Evolutionary conservation across 1,140 invertebrate genomes (phyloP).

Genomic region (Drosophila pseudoobscura): DNA sequence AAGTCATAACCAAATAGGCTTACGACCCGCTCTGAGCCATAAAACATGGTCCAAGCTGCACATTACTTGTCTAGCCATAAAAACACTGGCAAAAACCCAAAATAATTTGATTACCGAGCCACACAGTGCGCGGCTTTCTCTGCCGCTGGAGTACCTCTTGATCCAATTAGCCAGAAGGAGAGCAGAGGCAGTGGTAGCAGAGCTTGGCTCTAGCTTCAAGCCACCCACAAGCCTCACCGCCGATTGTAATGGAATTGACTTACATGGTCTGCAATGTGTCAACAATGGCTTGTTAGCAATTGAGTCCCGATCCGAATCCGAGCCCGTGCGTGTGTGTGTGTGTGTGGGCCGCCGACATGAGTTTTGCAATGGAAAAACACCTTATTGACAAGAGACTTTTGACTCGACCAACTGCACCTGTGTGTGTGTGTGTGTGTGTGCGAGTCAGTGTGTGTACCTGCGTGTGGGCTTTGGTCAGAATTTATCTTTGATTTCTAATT

Average conservation of each 20-base stretch:
- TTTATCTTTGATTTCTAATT: constrained; percentile 79
- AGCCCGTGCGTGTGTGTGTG: background rate
- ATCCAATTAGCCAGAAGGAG: constrained; percentile 44
- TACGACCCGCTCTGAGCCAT: constrained; percentile 39
- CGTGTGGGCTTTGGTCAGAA: constrained; percentile 38
- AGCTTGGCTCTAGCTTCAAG: constrained; percentile 6
- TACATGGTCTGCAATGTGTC: constrained; percentile 78
- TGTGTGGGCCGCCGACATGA: constrained; percentile 60
- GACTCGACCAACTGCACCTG: constrained; percentile 25
- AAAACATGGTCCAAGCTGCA: constrained; percentile 37
- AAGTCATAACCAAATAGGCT: constrained; percentile 79
- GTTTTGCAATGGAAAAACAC: constrained; percentile 56
- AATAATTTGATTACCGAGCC: constrained; percentile 49
- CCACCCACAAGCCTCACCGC: constrained; percentile 52
- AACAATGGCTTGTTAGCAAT: constrained; percentile 77
- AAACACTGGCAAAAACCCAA: constrained; percentile 32
- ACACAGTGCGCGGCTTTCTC: constrained; percentile 35
- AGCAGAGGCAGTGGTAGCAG: constrained; percentile 1
- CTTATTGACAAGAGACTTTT: constrained; percentile 62
- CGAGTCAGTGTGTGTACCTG: constrained; percentile 18
- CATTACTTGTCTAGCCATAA: constrained; percentile 42
- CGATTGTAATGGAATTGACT: constrained; percentile 57
- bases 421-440: constrained; percentile 27
- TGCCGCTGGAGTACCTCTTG: background rate
- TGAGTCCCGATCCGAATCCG: constrained; percentile 25